A percentile compares a stretch with the other conserved stretches of the same genome.
Conservation (phyloP, 2,113 vertebrate genomes). For the Callionymus lyra region DNA sequence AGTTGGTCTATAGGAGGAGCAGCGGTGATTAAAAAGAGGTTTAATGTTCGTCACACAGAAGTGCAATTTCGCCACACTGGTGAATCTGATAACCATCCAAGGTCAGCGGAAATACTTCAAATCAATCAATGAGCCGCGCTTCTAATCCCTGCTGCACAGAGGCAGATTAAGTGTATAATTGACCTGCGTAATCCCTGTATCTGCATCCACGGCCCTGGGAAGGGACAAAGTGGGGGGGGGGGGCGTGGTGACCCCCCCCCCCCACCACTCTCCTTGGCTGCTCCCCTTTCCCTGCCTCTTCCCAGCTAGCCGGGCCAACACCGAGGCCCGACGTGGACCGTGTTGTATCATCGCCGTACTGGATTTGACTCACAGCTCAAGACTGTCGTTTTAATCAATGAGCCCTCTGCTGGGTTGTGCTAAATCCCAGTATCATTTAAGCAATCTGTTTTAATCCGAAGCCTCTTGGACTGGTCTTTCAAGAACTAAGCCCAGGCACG, state of each 20-base stretch:
- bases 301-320: conserved; percentile 2
- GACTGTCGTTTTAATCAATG: conserved; percentile 96
- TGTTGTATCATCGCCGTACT: conserved; percentile 70
- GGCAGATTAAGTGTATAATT: conserved; percentile 99
- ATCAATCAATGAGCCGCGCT: conserved; percentile 82
- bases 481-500: conserved; percentile 71
- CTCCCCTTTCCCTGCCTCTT: conserved; percentile 1
- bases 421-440: conserved; percentile 80
- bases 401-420: conserved; percentile 70
- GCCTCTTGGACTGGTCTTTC: conserved; percentile 84
- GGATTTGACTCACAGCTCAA: conserved; percentile 80
- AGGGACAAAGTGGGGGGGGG: conserved; percentile 27
- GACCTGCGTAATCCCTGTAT: conserved; percentile 94
- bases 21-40: conserved; percentile 72
- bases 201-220: conserved; percentile 69
- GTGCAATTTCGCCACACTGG: conserved; percentile 69
- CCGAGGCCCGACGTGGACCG: too few relatives aligned
- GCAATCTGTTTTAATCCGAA: conserved; percentile 96
- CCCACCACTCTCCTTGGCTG: conserved; percentile 33
- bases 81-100: conserved; percentile 86
- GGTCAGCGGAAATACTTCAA: conserved; percentile 86
- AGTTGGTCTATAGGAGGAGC: conserved; percentile 41
- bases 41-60: conserved; percentile 70
- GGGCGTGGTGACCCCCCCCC: conserved; percentile 13
- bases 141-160: conserved; percentile 76